Evolutionary conservation across 2,113 vertebrate species (phyloP).

Genomic region (Artemisiospiza belli): DNA sequence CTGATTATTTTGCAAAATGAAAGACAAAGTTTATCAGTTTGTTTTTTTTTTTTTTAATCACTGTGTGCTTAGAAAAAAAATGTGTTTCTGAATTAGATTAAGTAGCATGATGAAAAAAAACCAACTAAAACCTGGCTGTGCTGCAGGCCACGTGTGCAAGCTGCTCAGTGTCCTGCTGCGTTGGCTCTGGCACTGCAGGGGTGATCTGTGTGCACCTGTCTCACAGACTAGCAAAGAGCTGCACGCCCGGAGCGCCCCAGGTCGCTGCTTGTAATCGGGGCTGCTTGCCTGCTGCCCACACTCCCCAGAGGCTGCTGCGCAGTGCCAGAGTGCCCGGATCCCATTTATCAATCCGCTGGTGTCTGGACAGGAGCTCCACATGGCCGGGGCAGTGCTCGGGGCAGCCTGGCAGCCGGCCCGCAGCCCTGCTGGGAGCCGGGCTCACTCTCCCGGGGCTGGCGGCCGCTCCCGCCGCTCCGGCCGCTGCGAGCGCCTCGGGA

Average conservation of each 20-base stretch:
- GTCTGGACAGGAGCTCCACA: neutral
- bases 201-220: neutral
- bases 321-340: neutral
- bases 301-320: neutral
- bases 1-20: neutral
- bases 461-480: neutral
- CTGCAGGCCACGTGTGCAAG: accelerated
- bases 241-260: neutral
- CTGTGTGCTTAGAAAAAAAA: neutral
- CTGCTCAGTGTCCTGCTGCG: neutral
- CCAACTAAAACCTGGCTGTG: neutral
- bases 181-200: neutral
- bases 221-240: neutral
- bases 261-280: accelerated
- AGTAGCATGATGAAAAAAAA: neutral
- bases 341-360: neutral
- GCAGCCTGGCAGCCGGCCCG: neutral
- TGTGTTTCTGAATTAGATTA: neutral
- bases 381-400: neutral
- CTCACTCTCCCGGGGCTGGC: neutral
- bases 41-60: neutral
- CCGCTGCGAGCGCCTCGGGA: neutral
- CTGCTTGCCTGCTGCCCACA: neutral
- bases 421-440: neutral
- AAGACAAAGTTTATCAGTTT: neutral